Base-by-base conservation (phyloP, 2,113 vertebrate genomes). In the Ceratotherium simum region DNA sequence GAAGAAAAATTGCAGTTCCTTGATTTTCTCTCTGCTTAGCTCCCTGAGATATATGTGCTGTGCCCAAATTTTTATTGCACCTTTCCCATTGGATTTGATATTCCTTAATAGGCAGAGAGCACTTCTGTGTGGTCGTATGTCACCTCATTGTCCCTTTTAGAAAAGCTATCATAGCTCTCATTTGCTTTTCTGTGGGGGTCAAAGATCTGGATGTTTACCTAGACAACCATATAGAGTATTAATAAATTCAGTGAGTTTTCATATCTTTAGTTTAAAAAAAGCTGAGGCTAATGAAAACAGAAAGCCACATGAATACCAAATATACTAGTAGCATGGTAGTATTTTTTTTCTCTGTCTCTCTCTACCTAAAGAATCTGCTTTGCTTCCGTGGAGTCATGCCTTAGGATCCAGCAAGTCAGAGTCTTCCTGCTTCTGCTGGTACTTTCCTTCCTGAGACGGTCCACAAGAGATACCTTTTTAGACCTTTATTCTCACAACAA, bases 211-310 rank as follows among this genome's bases (percentile, higher is more conserved):
- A 72, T 83, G 23, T 42, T 80, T 75, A 69, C 27, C 20, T 84
- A 78, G 78, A 89, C 27, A 65, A 14, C 27, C 42, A n/a, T 0
- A 17, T 85, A 46, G 42, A 90, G 12, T 76, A 46, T 60, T 95
- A 82, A 75, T 27, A 92, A 51, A 92, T 78, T 85, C 36, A 76
- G 36, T 4, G 17, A 31, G 16, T 60, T 76, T 42, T 93, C 64
- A 42, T 72, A 56, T 91, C n/a, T 64, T 70, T 36, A 62, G 46
- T 72, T 86, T 60, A 79, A 94, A 84, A 93, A 81, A 93, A 36
- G 33, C 31, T 95, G 42, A 33, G 72, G 42, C 70, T 85, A 48
- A 76, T 88, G 31, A 87, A 85, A 95, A 65, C 31, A 93, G 17
- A 88, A 80, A 85, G 82, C 13, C 46, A 39, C 1, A 6, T 29